Conservation (phyloP, 2,797 vertebrate species). For the Sebastes miniatus region DNA sequence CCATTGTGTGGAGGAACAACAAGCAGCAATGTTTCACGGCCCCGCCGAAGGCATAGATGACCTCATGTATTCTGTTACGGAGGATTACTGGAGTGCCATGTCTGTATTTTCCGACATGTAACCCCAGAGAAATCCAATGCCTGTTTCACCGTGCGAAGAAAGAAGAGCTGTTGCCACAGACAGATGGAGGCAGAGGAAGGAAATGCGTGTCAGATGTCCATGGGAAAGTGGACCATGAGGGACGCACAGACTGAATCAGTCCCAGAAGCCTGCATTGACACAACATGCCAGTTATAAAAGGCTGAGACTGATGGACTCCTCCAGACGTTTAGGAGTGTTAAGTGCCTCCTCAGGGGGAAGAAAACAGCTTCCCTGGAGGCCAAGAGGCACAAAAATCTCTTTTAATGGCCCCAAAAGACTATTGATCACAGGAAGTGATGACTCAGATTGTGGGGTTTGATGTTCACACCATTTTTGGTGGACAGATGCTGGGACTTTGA, state of each 20-base stretch:
- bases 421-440: not conserved
- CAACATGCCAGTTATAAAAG: constrained; percentile 35
- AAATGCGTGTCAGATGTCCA: constrained; percentile 66
- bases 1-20: not conserved
- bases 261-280: constrained; percentile 29
- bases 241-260: constrained; percentile 22
- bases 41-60: not conserved
- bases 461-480: not conserved
- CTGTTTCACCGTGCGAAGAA: constrained; percentile 14
- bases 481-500: too few species aligned
- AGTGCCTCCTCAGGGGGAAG: not conserved
- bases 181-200: constrained; percentile 39
- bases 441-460: not conserved
- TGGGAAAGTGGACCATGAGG: constrained; percentile 71
- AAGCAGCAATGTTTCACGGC: not conserved
- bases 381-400: not conserved
- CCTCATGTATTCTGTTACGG: constrained; percentile 33
- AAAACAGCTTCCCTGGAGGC: not conserved
- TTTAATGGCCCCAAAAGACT: not conserved
- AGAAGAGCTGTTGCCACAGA: constrained; percentile 11
- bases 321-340: constrained; percentile 7
- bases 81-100: constrained; percentile 27
- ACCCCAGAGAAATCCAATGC: constrained; percentile 24
- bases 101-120: constrained; percentile 22
- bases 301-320: constrained; percentile 25